Evolutionary conservation across 1,140 invertebrate species (phyloP), one percentile per base, ranked within the genome.

Genomic region (Hyles vespertilio): DNA sequence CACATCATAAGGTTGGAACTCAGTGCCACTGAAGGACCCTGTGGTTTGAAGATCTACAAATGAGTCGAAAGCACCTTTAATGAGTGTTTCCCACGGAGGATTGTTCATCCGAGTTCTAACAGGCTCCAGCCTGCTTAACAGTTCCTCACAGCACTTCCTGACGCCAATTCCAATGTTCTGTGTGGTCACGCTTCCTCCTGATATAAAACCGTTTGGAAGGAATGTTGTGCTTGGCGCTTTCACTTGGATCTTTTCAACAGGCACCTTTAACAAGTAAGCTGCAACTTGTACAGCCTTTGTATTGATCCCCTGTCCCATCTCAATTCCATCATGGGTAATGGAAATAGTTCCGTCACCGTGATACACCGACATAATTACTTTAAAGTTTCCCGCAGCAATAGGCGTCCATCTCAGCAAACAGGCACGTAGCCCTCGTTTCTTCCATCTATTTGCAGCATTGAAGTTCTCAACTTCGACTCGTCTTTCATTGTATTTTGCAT

Each of bases 261-360:
- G 91, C 55, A 97, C 93, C 1, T 92, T 93, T 1, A 97, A 75
- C 3, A 91, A 92, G 72, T 94, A 91, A 3, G 95, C 95, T 57
- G 91, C 93, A 3, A 94, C 92, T 90, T 97, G 96, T 9, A 92
- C 91, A 3, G 74, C 62, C 62, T 74, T 84, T 0, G 92, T 93
- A 63, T 93, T 95, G 7, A 81, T 70, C 2, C 95, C 95, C 89
- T 97, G 95, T 5, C 96, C 96, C 68, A 94, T 93, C 90, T 97
- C 95, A 40, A 96, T 91, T 12, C 95, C 95, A 57, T 93, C 94
- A 70, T 96, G 94, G 9, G 90, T 84, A 36, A 97, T 89, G 1
- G 92, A 90, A 1, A 96, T 94, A 1, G 94, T 93, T n/a, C 94
- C 95, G 85, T 96, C 95, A 2, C 85, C 81, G 43, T 92, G 92